Conservation (phyloP, 1,140 invertebrate genomes). For the Mesaphorura yosii region DNA sequence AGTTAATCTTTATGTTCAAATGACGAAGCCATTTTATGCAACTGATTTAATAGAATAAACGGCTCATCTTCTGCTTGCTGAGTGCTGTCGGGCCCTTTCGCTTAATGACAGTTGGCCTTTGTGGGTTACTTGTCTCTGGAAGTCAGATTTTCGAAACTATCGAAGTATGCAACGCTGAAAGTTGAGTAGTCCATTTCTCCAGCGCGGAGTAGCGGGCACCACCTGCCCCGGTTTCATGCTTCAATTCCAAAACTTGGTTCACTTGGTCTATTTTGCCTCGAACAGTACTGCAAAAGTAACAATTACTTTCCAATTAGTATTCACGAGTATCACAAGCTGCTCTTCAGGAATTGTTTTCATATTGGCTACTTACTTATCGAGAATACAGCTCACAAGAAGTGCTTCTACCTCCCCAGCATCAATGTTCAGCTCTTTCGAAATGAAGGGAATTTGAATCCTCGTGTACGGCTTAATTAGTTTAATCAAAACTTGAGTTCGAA, state of each 20-base stretch:
- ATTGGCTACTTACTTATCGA: slow-evolving; percentile 66
- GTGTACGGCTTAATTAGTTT: slow-evolving; percentile 97
- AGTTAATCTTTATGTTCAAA: no score
- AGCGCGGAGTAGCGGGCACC: slow-evolving; percentile 74
- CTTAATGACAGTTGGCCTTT: no score
- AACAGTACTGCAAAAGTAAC: slow-evolving; percentile 61
- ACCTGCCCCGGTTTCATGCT: slow-evolving; percentile 59
- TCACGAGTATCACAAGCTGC: not conserved
- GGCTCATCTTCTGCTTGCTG: no score
- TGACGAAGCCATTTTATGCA: no score
- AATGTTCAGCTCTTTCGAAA: slow-evolving; percentile 95
- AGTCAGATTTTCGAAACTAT: slow-evolving; percentile 48
- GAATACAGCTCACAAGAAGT: slow-evolving; percentile 94
- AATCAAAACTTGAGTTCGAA: slow-evolving; percentile 93
- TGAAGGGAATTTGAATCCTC: slow-evolving; percentile 94
- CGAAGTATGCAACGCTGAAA: slow-evolving; percentile 73
- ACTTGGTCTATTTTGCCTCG: slow-evolving; percentile 93
- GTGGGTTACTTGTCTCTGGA: no score
- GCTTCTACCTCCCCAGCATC: slow-evolving; percentile 92
- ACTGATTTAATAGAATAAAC: no score
- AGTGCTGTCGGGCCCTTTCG: no score
- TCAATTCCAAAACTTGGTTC: slow-evolving; percentile 84
- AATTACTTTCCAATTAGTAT: slow-evolving; percentile 4
- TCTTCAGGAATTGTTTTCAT: not conserved
- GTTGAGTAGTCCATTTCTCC: slow-evolving; percentile 91